Base-by-base conservation (phyloP, 1,140 invertebrate genomes). In the Popillia japonica region DNA sequence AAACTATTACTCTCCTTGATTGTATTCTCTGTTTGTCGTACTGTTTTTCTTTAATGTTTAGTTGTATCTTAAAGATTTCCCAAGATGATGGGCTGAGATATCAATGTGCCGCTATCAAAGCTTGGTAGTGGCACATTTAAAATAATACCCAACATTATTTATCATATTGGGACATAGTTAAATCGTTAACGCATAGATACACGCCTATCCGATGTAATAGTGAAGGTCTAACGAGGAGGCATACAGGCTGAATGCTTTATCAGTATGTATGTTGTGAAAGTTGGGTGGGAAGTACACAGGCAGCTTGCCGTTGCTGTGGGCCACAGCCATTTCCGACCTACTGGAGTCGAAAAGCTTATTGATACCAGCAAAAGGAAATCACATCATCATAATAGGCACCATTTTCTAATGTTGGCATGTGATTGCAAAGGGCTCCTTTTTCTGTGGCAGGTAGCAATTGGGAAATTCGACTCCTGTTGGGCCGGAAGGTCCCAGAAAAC, bases 281-380 rank as follows among this genome's bases (percentile, higher is more conserved):
- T 79, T 84, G 77, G 84, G 83, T 82, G 88, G 89, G 89, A 87
- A 88, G 88, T 90, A 90, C 88, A 88, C 86, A 88, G 88, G 88
- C 89, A 90, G 89, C 89, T 89, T 89, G 89, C 90, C 90, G 90
- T 90, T 90, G 89, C 90, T 90, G 90, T 90, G 87, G 89, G 88
- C 89, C 90, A 90, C 89, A 89, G 81, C 83, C 79, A 83, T 78
- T 83, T 86, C 82, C 84, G 84, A 84, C 85, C 86, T 83, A 83
- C 83, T 83, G 83, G 86, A 87, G 86, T 86, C 86, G 85, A 84
- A 84, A 74, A 44, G 40, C 40, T 48, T 48, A 75, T 75, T 75
- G 74, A 75, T 75, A 75, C 44, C 74, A 11, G 34, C 34, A 73
- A 73, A 42, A 14, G 8, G n/a, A 73, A 73, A 10, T 34, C 55